phyloP scores from a whole-genome alignment of 2,113 vertebrate genomes.

The Rissa tridactyla region DNA sequence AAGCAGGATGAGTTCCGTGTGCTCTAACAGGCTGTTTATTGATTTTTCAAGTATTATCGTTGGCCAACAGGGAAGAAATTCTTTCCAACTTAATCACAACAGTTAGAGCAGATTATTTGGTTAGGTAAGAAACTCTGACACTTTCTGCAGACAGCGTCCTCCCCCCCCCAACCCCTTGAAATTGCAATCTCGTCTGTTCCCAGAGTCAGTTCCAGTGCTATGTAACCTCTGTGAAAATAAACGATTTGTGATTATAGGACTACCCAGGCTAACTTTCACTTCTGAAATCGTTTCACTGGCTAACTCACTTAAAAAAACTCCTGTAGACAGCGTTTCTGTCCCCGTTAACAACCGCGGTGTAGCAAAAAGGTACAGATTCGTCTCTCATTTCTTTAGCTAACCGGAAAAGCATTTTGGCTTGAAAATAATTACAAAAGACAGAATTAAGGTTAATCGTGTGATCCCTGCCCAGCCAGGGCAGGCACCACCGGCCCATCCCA shows the following conservation, averaged over 20 bases:
- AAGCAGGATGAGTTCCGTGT: neutral
- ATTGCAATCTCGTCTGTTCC: neutral
- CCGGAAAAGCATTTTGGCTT: neutral
- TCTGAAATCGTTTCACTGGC: constrained; percentile 32
- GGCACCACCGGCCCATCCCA: neutral
- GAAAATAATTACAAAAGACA: neutral
- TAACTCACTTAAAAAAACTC: constrained; percentile 1
- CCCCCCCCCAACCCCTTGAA: constrained; percentile 71
- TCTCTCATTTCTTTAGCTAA: neutral
- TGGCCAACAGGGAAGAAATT: constrained; percentile 78
- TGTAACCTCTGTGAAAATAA: constrained; percentile 30
- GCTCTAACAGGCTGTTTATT: constrained; percentile 76
- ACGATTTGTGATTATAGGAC: constrained; percentile 19
- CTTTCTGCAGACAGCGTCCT: constrained; percentile 71
- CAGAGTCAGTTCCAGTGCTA: neutral
- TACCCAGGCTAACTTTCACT: neutral
- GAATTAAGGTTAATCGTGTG: neutral
- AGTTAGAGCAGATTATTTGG: constrained; percentile 78
- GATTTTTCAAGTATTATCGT: constrained; percentile 78
- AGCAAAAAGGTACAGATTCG: neutral
- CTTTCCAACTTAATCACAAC: constrained; percentile 81
- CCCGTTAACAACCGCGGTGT: neutral
- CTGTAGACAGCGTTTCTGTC: neutral
- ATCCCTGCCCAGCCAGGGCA: neutral
- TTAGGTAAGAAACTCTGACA: constrained; percentile 75